Evolutionary conservation across 2,888 invertebrate genomes (phyloP).

Genomic region (Xylota sylvarum): DNA sequence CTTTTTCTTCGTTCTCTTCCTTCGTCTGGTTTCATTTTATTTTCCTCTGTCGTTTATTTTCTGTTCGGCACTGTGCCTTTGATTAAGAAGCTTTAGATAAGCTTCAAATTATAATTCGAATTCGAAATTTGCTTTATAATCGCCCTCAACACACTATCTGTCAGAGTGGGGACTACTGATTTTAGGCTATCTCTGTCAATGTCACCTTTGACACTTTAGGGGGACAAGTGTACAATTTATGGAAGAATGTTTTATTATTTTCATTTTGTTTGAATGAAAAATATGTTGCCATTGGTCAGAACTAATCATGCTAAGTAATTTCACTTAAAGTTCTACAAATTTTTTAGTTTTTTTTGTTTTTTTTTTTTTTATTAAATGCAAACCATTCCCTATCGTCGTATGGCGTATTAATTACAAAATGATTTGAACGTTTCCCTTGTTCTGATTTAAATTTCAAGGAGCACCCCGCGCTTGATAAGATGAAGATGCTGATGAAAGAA

Average conservation of each 20-base stretch:
- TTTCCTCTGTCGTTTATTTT: constrained; percentile 4
- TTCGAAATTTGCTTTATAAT: constrained; percentile 25
- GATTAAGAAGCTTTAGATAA: constrained; percentile 66
- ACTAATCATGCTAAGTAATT: constrained; percentile 21
- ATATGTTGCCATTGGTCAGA: constrained; percentile 73
- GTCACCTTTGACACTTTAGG: constrained; percentile 65
- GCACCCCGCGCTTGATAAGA: constrained; percentile 19
- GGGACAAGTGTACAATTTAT: constrained; percentile 29
- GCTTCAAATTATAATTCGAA: constrained; percentile 49
- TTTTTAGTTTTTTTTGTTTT: background rate
- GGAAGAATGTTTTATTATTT: constrained; percentile 3
- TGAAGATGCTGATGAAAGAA: constrained; percentile 10
- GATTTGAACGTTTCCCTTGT: constrained; percentile 2
- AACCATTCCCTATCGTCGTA: background rate
- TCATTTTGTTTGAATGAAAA: constrained; percentile 43
- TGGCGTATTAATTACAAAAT: constrained; percentile 30
- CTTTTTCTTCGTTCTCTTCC: background rate
- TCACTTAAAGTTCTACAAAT: too few species aligned
- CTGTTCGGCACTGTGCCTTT: constrained; percentile 14
- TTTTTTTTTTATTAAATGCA: background rate
- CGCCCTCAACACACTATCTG: constrained; percentile 20
- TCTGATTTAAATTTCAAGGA: constrained; percentile 34
- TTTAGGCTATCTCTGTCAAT: constrained; percentile 63
- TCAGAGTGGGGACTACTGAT: constrained; percentile 9
- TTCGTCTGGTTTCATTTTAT: constrained; percentile 1